Base-by-base conservation (phyloP, 2,888 invertebrate genomes). In the Entomobrya proxima region DNA sequence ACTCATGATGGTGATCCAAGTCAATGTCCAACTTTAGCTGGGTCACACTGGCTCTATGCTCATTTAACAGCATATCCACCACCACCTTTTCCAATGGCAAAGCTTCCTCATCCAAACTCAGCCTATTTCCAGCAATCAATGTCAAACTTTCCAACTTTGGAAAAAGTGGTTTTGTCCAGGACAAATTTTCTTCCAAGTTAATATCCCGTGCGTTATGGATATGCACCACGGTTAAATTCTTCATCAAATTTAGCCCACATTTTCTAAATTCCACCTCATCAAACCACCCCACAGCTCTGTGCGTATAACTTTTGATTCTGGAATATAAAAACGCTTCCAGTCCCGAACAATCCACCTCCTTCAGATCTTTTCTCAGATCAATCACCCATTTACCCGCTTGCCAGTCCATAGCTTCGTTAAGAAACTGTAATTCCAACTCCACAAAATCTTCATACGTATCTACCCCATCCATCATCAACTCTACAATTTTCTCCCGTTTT, bases 391-490 rank as follows among this genome's bases (percentile, higher is more conserved):
- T 84, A 15, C 84, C 69, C 6, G 77, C 76, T 32, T 84, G 84
- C 84, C 84, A 84, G 44, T 84, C 84, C 77, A 84, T 84, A 4
- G 44, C n/a, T 13, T 84, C 69, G 77, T 77, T 84, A n/a, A 84
- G 32, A 77, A 50, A 69, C 4, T 84, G 7, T 15, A 77, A 27
- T 21, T 77, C 32, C 1, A 50, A 30, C 3, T 64, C n/a, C 3
- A 40, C 37, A 32, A 84, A 58, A 0, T 84, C 84, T 4, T 52
- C 40, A n/a, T 15, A 67, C 30, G 6, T 55, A 5, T 40, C 27
- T 5, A 69, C 11, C 13, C 52, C 15, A 6, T 55, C 69, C 7
- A 76, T 9, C 77, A 83, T 76, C 2, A 40, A 7, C 18, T 67
- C 40, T 2, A 83, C 67, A 27, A 52, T 40, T 6, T 24, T n/a